A percentile compares a stretch with the other conserved stretches of the same genome.
phyloP scores from a whole-genome alignment of 1,140 invertebrate species.

The Condylostylus longicornis region DNA sequence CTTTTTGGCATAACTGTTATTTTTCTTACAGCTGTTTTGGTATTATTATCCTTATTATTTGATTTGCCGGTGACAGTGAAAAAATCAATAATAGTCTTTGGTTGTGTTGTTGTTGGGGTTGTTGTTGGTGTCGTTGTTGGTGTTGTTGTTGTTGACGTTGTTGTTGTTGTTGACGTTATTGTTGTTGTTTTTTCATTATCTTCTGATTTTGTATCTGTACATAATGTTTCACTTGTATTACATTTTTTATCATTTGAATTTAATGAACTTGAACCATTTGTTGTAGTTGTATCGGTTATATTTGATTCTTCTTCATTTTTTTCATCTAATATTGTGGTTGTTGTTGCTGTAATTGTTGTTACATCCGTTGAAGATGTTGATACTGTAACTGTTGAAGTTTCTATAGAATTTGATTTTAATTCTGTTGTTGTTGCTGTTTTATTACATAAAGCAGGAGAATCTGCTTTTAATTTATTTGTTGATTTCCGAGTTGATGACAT shows the following conservation, averaged over 20 bases:
- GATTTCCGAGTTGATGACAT: no score
- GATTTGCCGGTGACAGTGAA: conserved; percentile 5
- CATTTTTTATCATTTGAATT: no score
- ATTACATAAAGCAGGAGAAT: no score
- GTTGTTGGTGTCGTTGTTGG: conserved; percentile 12
- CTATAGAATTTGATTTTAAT: no score
- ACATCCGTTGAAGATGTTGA: no score
- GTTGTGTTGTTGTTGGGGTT: conserved; percentile 20
- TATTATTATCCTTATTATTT: neutral
- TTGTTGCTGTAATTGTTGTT: conserved; percentile 3
- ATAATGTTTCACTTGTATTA: no score
- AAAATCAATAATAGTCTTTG: conserved; percentile 20
- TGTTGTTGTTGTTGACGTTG: neutral
- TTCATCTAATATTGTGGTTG: conserved; percentile 7
- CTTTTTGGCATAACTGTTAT: conserved; percentile 12
- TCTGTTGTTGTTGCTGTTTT: no score
- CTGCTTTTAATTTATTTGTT: no score
- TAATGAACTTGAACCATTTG: conserved; percentile 16
- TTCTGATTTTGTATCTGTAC: no score
- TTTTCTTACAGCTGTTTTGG: conserved; percentile 14
- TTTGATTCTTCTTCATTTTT: no score
- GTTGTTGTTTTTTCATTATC: conserved; percentile 6
- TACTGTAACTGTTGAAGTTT: no score
- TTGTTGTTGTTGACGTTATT: neutral
- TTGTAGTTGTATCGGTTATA: conserved; percentile 6